phyloP scores from a whole-genome alignment of 2,888 invertebrate genomes.

The Deilephila porcellus region DNA sequence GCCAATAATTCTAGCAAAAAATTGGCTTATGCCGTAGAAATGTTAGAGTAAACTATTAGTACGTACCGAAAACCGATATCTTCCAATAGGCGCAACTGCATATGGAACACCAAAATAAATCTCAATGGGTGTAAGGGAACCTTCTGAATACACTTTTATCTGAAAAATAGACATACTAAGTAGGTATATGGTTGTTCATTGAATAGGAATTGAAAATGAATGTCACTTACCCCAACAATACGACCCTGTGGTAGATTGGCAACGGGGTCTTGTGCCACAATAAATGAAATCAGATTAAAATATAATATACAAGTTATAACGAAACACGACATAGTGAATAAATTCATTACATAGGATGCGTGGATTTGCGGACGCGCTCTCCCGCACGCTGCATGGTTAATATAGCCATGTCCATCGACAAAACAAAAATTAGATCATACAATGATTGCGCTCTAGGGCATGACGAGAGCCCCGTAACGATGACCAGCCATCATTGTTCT shows the following conservation, averaged over 20 bases:
- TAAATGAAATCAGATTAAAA: constrained; percentile 38
- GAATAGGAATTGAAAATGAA: not conserved
- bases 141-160: constrained; percentile 88
- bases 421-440: constrained; percentile 69
- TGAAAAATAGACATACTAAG: constrained; percentile 57
- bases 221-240: constrained; percentile 83
- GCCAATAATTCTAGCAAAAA: too few species aligned
- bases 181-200: too few species aligned
- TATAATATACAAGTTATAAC: constrained; percentile 36
- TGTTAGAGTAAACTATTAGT: constrained; percentile 23
- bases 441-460: constrained; percentile 75
- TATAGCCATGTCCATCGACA: constrained; percentile 58
- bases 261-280: constrained; percentile 77
- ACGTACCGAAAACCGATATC: constrained; percentile 89
- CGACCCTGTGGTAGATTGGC: constrained; percentile 84
- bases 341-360: constrained; percentile 25
- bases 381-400: constrained; percentile 1
- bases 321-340: constrained; percentile 35
- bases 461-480: constrained; percentile 73
- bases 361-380: not conserved
- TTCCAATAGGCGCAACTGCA: constrained; percentile 90
- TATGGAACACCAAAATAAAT: constrained; percentile 92
- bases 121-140: constrained; percentile 85
- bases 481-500: constrained; percentile 70
- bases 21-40: too few species aligned